Evolutionary conservation across 2,888 invertebrate genomes (phyloP).

Genomic region (Plagodis dolabraria): DNA sequence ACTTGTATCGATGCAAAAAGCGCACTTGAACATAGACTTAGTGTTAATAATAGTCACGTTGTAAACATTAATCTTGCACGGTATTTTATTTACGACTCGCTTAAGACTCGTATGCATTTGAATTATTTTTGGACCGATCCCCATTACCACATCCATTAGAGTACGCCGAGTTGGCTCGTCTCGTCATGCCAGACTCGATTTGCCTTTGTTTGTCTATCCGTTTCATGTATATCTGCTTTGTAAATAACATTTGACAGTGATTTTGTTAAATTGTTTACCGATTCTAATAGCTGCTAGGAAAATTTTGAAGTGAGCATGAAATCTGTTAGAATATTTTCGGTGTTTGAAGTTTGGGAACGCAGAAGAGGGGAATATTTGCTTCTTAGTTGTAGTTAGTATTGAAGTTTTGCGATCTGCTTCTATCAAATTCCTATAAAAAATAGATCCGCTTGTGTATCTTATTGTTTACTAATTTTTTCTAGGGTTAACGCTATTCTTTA

Average conservation of each 20-base stretch:
- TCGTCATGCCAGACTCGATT: constrained; percentile 38
- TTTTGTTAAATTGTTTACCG: constrained; percentile 4
- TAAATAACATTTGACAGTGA: constrained; percentile 10
- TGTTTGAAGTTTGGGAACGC: too few relatives aligned
- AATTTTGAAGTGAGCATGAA: too few relatives aligned
- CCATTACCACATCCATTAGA: constrained; percentile 55
- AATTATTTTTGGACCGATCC: constrained; percentile 66
- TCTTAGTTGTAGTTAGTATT: too few relatives aligned
- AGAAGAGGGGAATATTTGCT: too few relatives aligned
- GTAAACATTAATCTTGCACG: constrained; percentile 21
- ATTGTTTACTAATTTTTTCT: too few relatives aligned
- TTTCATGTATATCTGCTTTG: constrained; percentile 7
- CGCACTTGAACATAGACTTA: constrained; percentile 17
- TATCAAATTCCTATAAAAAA: too few relatives aligned
- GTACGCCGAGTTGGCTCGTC: constrained; percentile 33
- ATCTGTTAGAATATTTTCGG: too few relatives aligned
- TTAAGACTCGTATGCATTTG: constrained; percentile 35
- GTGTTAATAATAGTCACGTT: constrained; percentile 22
- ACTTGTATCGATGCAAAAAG: constrained; percentile 23
- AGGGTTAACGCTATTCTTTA: too few relatives aligned
- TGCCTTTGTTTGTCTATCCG: constrained; percentile 39
- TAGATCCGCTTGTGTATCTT: too few relatives aligned
- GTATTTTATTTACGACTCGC: constrained; percentile 29
- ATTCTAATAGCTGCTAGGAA: neutral
- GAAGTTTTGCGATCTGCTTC: too few relatives aligned